A percentile compares a stretch with the other conserved stretches of the same genome.
phyloP scores from a whole-genome alignment of 2,888 invertebrate genomes.

The Mesorhabditis belari region DNA sequence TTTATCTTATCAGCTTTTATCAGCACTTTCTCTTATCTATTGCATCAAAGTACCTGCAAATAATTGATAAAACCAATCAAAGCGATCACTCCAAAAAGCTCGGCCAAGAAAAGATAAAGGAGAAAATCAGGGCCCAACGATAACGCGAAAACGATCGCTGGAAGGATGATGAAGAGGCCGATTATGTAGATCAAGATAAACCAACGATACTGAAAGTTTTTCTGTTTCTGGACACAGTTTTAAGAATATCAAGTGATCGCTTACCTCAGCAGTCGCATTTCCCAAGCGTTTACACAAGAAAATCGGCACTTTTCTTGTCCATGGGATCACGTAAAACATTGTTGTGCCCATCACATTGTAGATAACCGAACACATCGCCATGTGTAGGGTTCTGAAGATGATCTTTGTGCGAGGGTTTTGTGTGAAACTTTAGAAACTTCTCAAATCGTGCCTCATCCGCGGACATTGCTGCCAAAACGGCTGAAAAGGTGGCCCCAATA shows the following conservation, averaged over 20 bases:
- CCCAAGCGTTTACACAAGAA: conserved; percentile 58
- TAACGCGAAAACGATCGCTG: conserved; percentile 45
- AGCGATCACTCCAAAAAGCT: conserved; percentile 12
- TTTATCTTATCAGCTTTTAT: background rate
- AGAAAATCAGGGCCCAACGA: conserved; percentile 35
- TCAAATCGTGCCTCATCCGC: conserved; percentile 39
- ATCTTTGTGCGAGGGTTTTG: background rate
- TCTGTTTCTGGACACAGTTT: too few species aligned
- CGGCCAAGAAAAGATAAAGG: conserved; percentile 15
- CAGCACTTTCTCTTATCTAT: background rate
- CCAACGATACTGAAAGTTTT: conserved; percentile 59
- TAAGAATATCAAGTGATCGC: background rate
- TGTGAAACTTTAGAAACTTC: conserved; percentile 17
- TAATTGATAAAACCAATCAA: conserved; percentile 51
- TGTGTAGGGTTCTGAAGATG: conserved; percentile 53
- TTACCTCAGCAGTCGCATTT: conserved; percentile 56
- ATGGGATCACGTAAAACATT: conserved; percentile 61
- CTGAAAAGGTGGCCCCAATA: conserved; percentile 62
- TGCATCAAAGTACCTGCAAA: conserved; percentile 49
- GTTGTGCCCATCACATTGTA: conserved; percentile 60
- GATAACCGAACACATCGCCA: conserved; percentile 62
- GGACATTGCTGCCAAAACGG: conserved; percentile 55
- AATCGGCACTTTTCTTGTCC: conserved; percentile 58
- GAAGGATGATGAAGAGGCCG: conserved; percentile 54
- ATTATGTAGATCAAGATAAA: conserved; percentile 57